Base-by-base conservation (phyloP, 1,140 invertebrate genomes). In the Trissolcus basalis region DNA sequence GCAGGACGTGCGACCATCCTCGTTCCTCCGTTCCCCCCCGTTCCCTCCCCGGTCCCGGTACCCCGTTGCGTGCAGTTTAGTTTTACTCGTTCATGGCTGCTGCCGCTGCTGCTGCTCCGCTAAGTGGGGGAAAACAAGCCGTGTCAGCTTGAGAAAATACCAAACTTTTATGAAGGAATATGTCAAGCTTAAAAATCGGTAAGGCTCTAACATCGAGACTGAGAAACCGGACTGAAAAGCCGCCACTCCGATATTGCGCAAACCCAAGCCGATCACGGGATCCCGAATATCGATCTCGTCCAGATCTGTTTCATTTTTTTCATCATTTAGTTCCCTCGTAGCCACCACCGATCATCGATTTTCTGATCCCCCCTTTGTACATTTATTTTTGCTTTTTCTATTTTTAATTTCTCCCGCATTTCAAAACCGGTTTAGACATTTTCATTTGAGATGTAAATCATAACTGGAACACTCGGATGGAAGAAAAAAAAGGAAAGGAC, bases 181-280 rank as follows among this genome's bases (percentile, higher is more conserved):
- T 91, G 91, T 91, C 90, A 86, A 91, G 90, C 87, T 88, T 91
- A 88, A 91, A 91, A 89, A 90, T 91, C 83, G 91, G 91, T 91
- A 89, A 91, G 90, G 32, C 54, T 51, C 14, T 54, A 43, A 69
- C 19, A 27, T 3, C 19, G 19, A 63, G 16, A n/a, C n/a, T 48
- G 19, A 50, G 49, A 39, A 14, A 63, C 68, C 36, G 47, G 53
- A 63, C 12, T 19, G 60, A 64, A 72, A 65, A 65, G 59, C 60
- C 70, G 65, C 51, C 15, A 65, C 55, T 68, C 61, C 54, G 41
- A 53, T 72, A 64, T 59, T 72, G 60, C 68, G 68, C 68, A 71
- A 71, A 71, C 39, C 47, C 43, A 13, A 13, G 6, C 36, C 43
- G 43, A 44, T 27, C 19, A 6, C 43, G 11, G 3, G 43, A 44